These are phyloP conservation scores for Cephus spinipes DNA, from an alignment of 2,888 invertebrate genomes.

Conservation along the genomic window DNA sequence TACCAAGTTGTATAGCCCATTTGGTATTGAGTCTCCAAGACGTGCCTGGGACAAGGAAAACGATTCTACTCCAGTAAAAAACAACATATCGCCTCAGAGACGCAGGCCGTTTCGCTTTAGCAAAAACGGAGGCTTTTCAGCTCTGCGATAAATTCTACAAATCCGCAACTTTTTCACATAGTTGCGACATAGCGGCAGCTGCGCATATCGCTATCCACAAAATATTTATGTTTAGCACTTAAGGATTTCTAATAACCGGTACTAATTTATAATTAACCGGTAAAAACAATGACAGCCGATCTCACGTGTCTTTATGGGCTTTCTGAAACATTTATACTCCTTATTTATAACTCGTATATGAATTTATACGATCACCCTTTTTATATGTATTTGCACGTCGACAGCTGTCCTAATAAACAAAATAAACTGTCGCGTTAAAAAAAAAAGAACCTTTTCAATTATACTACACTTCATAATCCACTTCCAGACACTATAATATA, in stretches of 20 bases:
- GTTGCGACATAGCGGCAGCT: conserved; percentile 11
- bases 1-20: conserved; percentile 81
- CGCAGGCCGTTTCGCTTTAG: conserved; percentile 54
- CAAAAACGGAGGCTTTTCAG: conserved; percentile 54
- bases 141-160: conserved; percentile 48
- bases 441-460: background rate
- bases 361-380: conserved; percentile 10
- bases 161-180: background rate
- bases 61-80: conserved; percentile 68
- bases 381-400: background rate
- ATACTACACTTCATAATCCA: background rate
- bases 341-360: conserved; percentile 30
- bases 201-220: conserved; percentile 24
- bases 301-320: conserved; percentile 15
- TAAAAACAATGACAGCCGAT: background rate
- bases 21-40: conserved; percentile 79
- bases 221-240: conserved; percentile 24
- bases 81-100: conserved; percentile 41
- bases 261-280: background rate
- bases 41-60: conserved; percentile 69
- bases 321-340: conserved; percentile 18
- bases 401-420: background rate
- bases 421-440: background rate
- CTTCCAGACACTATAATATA: background rate
- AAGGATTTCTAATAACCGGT: background rate